phyloP scores from a whole-genome alignment of 1,140 invertebrate genomes.

The Aphis gossypii region DNA sequence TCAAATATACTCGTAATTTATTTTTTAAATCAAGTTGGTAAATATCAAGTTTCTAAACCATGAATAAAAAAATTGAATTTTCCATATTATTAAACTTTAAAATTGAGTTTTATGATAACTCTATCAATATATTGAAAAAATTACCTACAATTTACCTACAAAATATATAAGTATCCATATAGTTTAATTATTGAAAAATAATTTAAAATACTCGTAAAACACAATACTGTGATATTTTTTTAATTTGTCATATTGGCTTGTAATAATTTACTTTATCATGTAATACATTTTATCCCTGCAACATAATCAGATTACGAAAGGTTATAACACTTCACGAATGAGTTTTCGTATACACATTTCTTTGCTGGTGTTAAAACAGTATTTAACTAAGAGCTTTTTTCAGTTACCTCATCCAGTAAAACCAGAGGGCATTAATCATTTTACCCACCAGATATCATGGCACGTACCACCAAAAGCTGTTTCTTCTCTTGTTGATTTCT shows the following conservation, averaged over 20 bases:
- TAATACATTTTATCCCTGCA: background rate
- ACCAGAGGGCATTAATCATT: background rate
- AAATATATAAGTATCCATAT: background rate
- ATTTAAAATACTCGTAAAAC: background rate
- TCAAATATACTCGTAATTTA: background rate
- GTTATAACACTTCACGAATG: background rate
- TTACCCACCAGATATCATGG: background rate
- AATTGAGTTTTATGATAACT: background rate
- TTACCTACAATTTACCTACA: background rate
- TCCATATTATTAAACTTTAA: background rate
- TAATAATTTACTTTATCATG: background rate
- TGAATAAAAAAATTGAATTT: too few species aligned
- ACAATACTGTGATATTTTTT: background rate
- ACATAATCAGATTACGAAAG: background rate
- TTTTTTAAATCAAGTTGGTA: background rate
- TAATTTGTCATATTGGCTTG: background rate
- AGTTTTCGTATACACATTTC: background rate
- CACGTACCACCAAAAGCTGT: background rate
- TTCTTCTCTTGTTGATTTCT: conserved; percentile 32
- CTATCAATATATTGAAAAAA: too few species aligned
- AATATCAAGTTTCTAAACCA: background rate
- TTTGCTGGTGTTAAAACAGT: background rate
- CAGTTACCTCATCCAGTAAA: background rate
- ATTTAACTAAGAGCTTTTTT: background rate
- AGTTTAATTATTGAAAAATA: background rate